Evolutionary conservation across 2,797 vertebrate genomes (phyloP).

Genomic region (Hypotaenidia okinawae): DNA sequence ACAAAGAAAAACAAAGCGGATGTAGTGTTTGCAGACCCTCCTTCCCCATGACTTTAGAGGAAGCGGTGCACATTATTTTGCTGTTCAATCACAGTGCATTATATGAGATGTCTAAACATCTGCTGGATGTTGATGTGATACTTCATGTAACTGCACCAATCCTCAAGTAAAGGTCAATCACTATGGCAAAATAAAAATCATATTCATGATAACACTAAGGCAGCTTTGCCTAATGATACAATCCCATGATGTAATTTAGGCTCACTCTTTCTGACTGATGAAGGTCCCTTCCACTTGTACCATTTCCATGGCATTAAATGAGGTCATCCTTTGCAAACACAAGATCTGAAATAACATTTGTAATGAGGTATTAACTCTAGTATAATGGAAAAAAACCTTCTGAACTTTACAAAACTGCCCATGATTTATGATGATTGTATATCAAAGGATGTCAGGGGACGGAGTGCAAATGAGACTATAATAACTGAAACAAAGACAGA

Average conservation of each 20-base stretch:
- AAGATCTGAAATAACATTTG: not conserved
- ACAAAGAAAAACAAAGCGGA: not conserved
- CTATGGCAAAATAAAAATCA: not conserved
- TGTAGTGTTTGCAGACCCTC: not conserved
- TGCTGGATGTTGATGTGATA: not conserved
- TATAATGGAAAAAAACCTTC: not conserved
- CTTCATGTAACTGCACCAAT: not conserved
- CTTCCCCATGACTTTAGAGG: not conserved
- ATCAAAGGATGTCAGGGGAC: not conserved
- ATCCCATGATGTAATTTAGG: not conserved
- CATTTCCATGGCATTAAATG: not conserved
- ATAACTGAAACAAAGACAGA: slow-evolving; percentile 1
- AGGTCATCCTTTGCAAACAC: not conserved
- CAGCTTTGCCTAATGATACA: not conserved
- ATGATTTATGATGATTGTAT: not conserved
- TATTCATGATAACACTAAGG: not conserved
- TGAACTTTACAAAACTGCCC: slow-evolving; percentile 7
- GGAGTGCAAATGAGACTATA: not conserved
- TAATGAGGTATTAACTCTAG: not conserved
- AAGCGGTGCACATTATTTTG: not conserved
- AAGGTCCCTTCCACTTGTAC: not conserved
- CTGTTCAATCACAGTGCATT: not conserved
- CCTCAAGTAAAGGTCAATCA: not conserved
- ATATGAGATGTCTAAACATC: not conserved
- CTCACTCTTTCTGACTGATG: not conserved